phyloP scores from a whole-genome alignment of 2,888 invertebrate species.

The Dynastes maya region DNA sequence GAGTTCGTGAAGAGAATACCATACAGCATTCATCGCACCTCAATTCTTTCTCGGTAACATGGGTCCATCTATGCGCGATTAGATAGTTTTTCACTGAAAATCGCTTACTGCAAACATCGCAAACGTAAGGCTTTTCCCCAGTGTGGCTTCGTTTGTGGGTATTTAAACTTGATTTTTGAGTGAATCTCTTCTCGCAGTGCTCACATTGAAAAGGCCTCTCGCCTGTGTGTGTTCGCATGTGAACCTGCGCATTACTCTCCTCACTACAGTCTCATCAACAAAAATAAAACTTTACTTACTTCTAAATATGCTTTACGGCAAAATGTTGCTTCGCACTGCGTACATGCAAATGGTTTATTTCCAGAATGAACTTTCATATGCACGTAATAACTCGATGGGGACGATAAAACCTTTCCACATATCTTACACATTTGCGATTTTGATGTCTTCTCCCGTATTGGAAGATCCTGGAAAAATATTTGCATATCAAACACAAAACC shows the following conservation, averaged over 20 bases:
- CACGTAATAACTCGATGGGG: constrained; percentile 85
- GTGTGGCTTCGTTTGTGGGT: constrained; percentile 88
- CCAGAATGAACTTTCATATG: constrained; percentile 89
- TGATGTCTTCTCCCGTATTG: constrained; percentile 24
- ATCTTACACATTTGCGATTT: constrained; percentile 86
- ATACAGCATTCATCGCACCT: constrained; percentile 82
- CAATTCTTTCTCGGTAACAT: constrained; percentile 83
- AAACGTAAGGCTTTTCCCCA: constrained; percentile 84
- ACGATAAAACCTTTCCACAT: constrained; percentile 84
- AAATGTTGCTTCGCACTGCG: constrained; percentile 84
- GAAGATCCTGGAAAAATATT: constrained; percentile 32
- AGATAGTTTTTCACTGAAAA: constrained; percentile 88
- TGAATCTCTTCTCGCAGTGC: constrained; percentile 83
- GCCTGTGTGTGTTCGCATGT: constrained; percentile 86
- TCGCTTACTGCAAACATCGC: constrained; percentile 85
- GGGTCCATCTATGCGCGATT: constrained; percentile 86
- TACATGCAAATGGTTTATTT: constrained; percentile 86
- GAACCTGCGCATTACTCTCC: constrained; percentile 70
- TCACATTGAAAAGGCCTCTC: constrained; percentile 84
- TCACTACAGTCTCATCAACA: constrained; percentile 29
- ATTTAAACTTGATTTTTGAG: constrained; percentile 87
- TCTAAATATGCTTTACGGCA: constrained; percentile 87
- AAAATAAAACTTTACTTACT: constrained; percentile 58
- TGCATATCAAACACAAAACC: background rate
- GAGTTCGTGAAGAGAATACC: constrained; percentile 80